phyloP scores from a whole-genome alignment of 2,113 vertebrate species.

The Ivindomyrus marchei region DNA sequence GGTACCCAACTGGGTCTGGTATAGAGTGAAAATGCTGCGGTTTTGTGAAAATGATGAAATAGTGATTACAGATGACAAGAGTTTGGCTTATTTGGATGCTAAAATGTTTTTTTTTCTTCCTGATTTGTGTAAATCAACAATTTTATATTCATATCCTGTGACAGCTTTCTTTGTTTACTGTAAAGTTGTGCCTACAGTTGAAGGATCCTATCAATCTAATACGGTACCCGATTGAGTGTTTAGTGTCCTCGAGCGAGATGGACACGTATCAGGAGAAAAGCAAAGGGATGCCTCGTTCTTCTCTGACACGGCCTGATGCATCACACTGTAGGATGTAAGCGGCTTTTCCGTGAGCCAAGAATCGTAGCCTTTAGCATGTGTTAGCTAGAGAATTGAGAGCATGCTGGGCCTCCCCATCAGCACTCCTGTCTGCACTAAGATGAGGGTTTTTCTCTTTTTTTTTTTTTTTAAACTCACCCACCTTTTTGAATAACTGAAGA shows the following conservation, averaged over 20 bases:
- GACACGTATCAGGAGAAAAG: background rate
- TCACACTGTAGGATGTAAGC: constrained; percentile 13
- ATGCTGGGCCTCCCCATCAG: background rate
- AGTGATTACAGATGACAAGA: background rate
- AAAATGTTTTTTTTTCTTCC: background rate
- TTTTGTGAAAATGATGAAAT: background rate
- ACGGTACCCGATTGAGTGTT: background rate
- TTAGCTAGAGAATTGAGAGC: background rate
- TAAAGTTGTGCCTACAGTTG: background rate
- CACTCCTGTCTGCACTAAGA: background rate
- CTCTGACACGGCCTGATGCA: background rate
- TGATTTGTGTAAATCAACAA: background rate
- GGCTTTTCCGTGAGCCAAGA: background rate
- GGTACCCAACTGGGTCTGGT: background rate
- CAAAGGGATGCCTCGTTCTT: background rate
- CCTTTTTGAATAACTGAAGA: background rate
- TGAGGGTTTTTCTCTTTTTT: background rate
- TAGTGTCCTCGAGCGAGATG: constrained; percentile 7
- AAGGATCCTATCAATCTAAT: background rate
- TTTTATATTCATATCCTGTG: background rate
- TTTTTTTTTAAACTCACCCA: background rate
- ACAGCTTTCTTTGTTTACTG: background rate
- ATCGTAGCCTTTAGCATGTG: constrained; percentile 1
- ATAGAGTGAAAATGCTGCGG: background rate
- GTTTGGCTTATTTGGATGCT: background rate